Percentiles rank a stretch among this genome's conserved stretches.
Conservation (phyloP, 2,888 invertebrate genomes). For the Pocota personata region DNA sequence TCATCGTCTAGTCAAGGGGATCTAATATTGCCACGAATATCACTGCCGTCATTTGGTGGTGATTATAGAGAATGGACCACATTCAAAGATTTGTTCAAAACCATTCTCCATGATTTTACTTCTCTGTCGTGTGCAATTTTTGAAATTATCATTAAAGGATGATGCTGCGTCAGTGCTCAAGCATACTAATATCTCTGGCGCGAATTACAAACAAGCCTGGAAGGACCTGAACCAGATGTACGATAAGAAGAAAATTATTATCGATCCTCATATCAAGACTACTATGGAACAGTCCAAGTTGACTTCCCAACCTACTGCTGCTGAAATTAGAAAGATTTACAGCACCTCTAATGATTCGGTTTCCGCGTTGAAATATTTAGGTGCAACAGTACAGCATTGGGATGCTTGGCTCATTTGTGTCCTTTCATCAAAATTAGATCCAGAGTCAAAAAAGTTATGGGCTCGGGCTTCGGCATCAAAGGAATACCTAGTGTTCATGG, state of each 20-base stretch:
- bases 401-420: background rate
- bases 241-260: background rate
- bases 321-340: too few species aligned
- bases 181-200: too few species aligned
- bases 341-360: too few species aligned
- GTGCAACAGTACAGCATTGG: background rate
- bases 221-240: background rate
- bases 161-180: too few species aligned
- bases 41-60: background rate
- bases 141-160: background rate
- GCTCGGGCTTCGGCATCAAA: background rate
- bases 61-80: slow-evolving; percentile 4
- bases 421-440: too few species aligned
- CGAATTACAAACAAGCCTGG: background rate
- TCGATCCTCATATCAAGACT: too few species aligned
- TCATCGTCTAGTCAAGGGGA: background rate
- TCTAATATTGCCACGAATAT: background rate
- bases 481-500: background rate
- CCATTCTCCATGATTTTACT: background rate
- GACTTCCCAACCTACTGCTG: too few species aligned
- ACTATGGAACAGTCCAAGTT: too few species aligned
- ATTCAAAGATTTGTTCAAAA: slow-evolving; percentile 1
- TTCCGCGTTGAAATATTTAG: background rate
- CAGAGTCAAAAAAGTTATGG: background rate
- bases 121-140: background rate